Evolutionary conservation across 30 jellyfish, hydroid and myxozoan genomes (phyloP), one percentile per base, ranked within the genome.

Genomic region (Aurelia aurita complex sp. Pacific): DNA sequence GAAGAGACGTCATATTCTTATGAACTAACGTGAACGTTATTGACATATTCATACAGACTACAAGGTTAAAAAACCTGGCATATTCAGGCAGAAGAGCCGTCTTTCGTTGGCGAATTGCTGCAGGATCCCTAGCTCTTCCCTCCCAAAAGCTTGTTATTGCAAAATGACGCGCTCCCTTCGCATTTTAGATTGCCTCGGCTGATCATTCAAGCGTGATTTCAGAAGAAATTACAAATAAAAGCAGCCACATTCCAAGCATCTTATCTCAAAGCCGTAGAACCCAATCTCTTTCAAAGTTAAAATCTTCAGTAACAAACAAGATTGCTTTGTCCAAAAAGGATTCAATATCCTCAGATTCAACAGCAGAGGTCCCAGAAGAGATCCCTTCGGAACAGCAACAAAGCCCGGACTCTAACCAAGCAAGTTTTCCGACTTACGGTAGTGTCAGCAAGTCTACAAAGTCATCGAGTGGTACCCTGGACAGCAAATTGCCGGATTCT

Each of bases 301-400:
- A 64, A 64, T 38, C 93, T 1, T 14, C 63, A 17, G 4, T 70
- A 10, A 64, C 86, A 3, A 61, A 64, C 53, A 68, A 60, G 63
- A 54, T 51, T 2, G 8, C 38, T 23, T 82, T 85, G 38, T 15
- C 53, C 5, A 62, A 43, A 81, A 64, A 42, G 12, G 77, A 74
- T 13, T 62, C 84, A 57, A 51, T 19, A 29, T 73, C 93, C 5
- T 64, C 77, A 2, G 76, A 63, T 17, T 57, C 93, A 11, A 74
- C 87, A 84, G 86, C 83, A 62, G 93, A 84, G 52, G 71, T 74
- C 50, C 87, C 79, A n/a, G 95, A 86, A 76, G 95, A 76, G 61
- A 67, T 86, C 72, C 74, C 70, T 18, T 12, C 85, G 23, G 81
- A 80, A 33, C 67, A n/a, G 60, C 70, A 57, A 17, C 18, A 40